A percentile compares a stretch with the other conserved stretches of the same genome.
These are phyloP conservation scores for Vanacampus margaritifer DNA, from an alignment of 2,113 vertebrate species.

Conservation along the genomic window DNA sequence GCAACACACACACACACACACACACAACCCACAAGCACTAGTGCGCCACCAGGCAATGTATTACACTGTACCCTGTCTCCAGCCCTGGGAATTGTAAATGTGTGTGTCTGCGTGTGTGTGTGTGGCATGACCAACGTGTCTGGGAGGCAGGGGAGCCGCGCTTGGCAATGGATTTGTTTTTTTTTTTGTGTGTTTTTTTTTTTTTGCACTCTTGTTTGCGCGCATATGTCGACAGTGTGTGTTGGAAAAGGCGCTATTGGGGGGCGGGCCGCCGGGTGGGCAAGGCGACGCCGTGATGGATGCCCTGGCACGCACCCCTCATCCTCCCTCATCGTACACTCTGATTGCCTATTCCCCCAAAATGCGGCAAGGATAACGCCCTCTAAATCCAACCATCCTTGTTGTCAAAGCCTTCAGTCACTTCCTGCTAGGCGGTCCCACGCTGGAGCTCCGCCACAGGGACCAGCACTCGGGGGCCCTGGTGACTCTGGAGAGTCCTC, in stretches of 20 bases:
- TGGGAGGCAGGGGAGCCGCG: slow-evolving; percentile 13
- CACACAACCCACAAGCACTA: slow-evolving; percentile 52
- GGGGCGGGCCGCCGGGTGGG: slow-evolving; percentile 60
- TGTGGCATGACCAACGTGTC: slow-evolving; percentile 12
- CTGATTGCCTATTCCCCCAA: slow-evolving; percentile 55
- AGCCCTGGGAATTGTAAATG: slow-evolving; percentile 33
- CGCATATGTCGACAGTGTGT: slow-evolving; percentile 60
- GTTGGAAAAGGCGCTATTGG: slow-evolving; percentile 58
- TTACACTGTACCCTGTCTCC: slow-evolving; percentile 49
- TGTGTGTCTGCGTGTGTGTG: slow-evolving; percentile 32
- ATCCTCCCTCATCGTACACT: neutral
- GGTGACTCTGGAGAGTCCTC: slow-evolving; percentile 55
- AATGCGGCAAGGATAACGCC: slow-evolving; percentile 34
- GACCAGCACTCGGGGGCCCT: slow-evolving; percentile 43
- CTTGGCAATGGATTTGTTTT: slow-evolving; percentile 30
- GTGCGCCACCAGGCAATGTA: slow-evolving; percentile 42
- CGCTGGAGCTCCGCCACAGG: slow-evolving; percentile 47
- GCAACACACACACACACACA: slow-evolving; percentile 18
- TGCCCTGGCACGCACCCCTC: slow-evolving; percentile 51
- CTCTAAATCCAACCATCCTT: slow-evolving; percentile 49
- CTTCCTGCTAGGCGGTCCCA: slow-evolving; percentile 52
- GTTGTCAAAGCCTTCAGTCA: slow-evolving; percentile 30
- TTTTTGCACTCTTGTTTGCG: slow-evolving; percentile 50
- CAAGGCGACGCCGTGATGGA: slow-evolving; percentile 62
- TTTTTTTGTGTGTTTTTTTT: slow-evolving; percentile 23